Evolutionary conservation across 1,140 invertebrate genomes (phyloP), one percentile per base, ranked within the genome.

Genomic region (Leptinotarsa defecta): DNA sequence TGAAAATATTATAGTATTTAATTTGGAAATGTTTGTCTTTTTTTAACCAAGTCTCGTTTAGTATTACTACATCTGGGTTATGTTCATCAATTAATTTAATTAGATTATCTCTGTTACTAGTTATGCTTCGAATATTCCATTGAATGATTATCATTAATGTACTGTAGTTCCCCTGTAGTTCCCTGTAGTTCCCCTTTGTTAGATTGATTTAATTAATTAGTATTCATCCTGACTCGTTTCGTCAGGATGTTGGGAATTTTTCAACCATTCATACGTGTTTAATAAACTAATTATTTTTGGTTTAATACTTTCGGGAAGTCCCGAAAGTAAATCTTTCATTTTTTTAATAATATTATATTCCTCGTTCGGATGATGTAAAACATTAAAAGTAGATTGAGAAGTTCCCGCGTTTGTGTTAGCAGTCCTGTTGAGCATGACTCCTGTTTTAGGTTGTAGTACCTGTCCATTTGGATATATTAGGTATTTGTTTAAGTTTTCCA

Each of bases 1-100:
- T 69, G 20, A 77, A 27, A 22, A 73, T 43, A 57, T 57, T 64
- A 62, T 68, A 77, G 22, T 48, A 17, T 61, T 74, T 71, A 15
- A 77, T 48, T 48, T 72, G 61, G 68, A 69, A 75, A 19, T 52
- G 8, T 57, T 34, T 13, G 22, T 64, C 63, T 17, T 52, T 27
- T n/a, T 77, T 75, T 62, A 77, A 48, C 71, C 71, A 77, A 48
- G 76, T 77, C 73, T 74, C 76, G 64, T 77, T 77, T 4, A 77
- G 0, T 4, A 74, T 24, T 17, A 77, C 68, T 22, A 77, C 24
- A 48, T 74, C 76, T 20, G 74, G 73, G 20, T 62, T 77, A 19
- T 61, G 8, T 73, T 68, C 62, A 19, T 62, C 43, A 19, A 71
- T 71, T 20, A 48, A 75, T 22, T 17, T 68, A 13, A 68, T 77